Base-by-base conservation (phyloP, 1,140 invertebrate species). In the Hylaeus volcanicus region DNA sequence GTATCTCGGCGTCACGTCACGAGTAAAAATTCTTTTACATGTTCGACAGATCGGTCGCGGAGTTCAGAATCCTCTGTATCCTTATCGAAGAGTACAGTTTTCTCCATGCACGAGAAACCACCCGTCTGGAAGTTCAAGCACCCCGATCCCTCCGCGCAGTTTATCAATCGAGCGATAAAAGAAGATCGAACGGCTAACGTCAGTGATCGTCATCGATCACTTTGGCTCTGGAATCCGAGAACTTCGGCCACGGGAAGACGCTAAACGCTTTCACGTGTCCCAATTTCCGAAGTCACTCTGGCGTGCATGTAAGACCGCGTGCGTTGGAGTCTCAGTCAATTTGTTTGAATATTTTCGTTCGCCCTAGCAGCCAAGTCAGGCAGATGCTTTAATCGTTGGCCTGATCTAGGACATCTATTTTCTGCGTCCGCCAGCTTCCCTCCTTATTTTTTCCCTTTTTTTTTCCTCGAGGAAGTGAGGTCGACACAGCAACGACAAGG, bases 211-310 rank as follows among this genome's bases (percentile, higher is more conserved):
- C 84, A 84, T 84, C 81, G 60, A 86, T 86, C 80, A 86, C 61
- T 60, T 77, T 53, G 51, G 8, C 58, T 26, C 43, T 56, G 68
- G 71, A 79, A 83, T 71, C 82, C 61, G 70, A 81, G 66, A 65
- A 77, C 83, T 53, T 56, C 60, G 68, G 60, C 71, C 68, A 61
- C 26, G 56, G 74, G 69, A 73, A 73, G 70, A 60, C 70, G 79
- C 79, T 88, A 88, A 89, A 89, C 84, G 86, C 71, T 86, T 84
- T 88, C 88, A 88, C 82, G 81, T 88, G 84, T 88, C 81, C 83
- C 81, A 85, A 81, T 89, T 86, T 89, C 73, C 81, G 63, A 74
- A 61, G 79, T 72, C 61, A 71, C 58, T 66, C 64, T 71, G 68
- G 60, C 63, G 56, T 74, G 70, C 63, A 51, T 72, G 48, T 74